Percentiles rank a stretch among this genome's conserved stretches.
phyloP scores from a whole-genome alignment of 2,797 vertebrate species.

The Mastacembelus armatus region DNA sequence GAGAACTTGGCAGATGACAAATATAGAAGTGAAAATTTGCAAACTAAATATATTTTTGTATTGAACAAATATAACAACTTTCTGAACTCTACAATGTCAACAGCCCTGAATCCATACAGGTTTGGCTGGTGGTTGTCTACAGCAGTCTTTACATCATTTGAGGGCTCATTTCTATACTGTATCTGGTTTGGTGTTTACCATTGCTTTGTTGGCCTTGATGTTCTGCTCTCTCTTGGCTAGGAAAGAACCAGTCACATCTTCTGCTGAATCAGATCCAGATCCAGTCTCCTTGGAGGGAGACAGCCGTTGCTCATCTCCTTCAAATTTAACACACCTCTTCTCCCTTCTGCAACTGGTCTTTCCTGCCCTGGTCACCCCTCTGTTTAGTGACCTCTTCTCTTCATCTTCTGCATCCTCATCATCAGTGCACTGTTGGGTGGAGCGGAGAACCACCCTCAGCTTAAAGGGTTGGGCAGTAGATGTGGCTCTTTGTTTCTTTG shows the following conservation, averaged over 20 bases:
- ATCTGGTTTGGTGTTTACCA: slow-evolving; percentile 68
- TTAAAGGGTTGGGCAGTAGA: slow-evolving; percentile 57
- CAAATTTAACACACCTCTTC: slow-evolving; percentile 35
- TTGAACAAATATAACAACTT: too few relatives aligned
- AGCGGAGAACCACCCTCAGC: slow-evolving; percentile 75
- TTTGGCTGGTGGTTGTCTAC: too few relatives aligned
- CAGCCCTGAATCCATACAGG: too few relatives aligned
- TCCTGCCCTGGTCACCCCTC: slow-evolving; percentile 2
- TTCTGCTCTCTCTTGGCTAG: slow-evolving; percentile 81
- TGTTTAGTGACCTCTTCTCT: background rate
- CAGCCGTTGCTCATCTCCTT: slow-evolving; percentile 36
- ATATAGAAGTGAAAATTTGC: background rate
- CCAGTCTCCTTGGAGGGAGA: slow-evolving; percentile 1
- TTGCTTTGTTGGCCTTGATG: slow-evolving; percentile 86
- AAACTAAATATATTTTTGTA: background rate
- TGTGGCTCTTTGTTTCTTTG: slow-evolving; percentile 3
- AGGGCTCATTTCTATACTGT: too few relatives aligned
- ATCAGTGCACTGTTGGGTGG: slow-evolving; percentile 24
- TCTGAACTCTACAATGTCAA: too few relatives aligned
- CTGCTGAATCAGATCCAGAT: slow-evolving; percentile 52
- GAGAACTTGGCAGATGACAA: background rate
- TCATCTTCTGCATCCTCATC: slow-evolving; percentile 39
- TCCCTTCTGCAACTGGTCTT: slow-evolving; percentile 17
- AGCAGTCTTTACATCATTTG: too few relatives aligned
- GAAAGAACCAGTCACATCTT: slow-evolving; percentile 63